phyloP scores from a whole-genome alignment of 2,797 vertebrate species.

The Diceros bicornis region DNA sequence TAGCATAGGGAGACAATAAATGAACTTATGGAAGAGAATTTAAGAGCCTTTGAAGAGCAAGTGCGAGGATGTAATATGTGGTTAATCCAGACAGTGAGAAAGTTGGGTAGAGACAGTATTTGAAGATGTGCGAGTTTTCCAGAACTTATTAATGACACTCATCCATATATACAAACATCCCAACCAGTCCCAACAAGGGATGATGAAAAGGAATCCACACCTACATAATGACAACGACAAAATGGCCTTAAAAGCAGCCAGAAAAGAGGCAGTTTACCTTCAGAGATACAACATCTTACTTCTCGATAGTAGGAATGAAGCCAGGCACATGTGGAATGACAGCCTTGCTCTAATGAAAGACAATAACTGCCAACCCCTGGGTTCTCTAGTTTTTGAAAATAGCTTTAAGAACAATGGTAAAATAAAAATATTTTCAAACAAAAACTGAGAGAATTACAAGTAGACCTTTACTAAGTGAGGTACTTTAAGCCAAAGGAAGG shows the following conservation, averaged over 20 bases:
- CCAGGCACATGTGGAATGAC: not conserved
- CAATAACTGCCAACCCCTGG: too few relatives aligned
- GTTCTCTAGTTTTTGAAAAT: not conserved
- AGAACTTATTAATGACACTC: not conserved
- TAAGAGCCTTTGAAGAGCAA: fast-evolving
- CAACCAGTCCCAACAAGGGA: fast-evolving
- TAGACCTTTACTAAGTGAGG: not conserved
- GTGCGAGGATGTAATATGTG: not conserved
- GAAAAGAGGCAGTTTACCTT: not conserved
- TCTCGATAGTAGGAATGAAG: fast-evolving
- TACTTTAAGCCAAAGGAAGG: not conserved
- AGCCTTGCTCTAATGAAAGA: fast-evolving
- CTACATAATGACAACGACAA: too few relatives aligned
- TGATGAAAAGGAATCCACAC: not conserved
- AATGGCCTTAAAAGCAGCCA: not conserved
- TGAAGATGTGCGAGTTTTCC: not conserved
- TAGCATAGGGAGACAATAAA: fast-evolving
- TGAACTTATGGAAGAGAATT: not conserved
- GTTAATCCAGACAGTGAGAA: not conserved
- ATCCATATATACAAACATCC: fast-evolving
- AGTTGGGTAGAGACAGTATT: too few relatives aligned
- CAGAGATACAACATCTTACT: not conserved
- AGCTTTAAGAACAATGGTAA: not conserved
- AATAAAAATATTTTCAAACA: not conserved
- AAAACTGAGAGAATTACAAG: not conserved